Conservation (phyloP, 2,113 vertebrate genomes). For the Platysternon megacephalum region DNA sequence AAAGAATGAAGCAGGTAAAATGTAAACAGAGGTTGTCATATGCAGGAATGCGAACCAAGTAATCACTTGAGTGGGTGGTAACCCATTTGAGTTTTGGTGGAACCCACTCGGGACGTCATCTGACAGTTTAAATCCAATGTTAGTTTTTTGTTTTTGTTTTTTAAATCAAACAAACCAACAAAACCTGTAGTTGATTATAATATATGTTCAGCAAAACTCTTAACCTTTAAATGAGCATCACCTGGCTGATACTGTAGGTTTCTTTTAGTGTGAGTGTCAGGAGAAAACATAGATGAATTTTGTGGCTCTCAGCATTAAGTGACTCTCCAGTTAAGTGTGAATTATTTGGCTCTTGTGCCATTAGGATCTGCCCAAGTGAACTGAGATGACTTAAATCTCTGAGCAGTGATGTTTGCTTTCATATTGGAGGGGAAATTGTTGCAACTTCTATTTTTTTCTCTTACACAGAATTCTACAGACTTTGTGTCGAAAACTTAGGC, state of each 20-base stretch:
- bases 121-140: background rate
- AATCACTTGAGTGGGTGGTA: background rate
- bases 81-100: background rate
- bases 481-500: constrained; percentile 90
- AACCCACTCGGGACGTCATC: accelerated
- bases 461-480: constrained; percentile 91
- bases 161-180: no score
- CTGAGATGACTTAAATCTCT: background rate
- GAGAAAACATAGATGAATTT: background rate
- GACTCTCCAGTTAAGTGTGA: background rate
- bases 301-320: background rate
- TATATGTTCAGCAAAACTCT: background rate
- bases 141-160: no score
- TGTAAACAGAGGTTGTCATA: background rate
- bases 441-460: background rate
- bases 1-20: background rate
- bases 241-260: background rate
- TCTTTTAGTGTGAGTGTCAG: background rate
- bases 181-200: background rate
- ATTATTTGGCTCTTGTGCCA: background rate
- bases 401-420: background rate
- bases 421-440: background rate
- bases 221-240: background rate
- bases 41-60: background rate
- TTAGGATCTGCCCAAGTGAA: background rate